Percentiles rank a stretch among this genome's conserved stretches.
Evolutionary conservation across 2,113 vertebrate genomes (phyloP).

Genomic region (Willisornis vidua): DNA sequence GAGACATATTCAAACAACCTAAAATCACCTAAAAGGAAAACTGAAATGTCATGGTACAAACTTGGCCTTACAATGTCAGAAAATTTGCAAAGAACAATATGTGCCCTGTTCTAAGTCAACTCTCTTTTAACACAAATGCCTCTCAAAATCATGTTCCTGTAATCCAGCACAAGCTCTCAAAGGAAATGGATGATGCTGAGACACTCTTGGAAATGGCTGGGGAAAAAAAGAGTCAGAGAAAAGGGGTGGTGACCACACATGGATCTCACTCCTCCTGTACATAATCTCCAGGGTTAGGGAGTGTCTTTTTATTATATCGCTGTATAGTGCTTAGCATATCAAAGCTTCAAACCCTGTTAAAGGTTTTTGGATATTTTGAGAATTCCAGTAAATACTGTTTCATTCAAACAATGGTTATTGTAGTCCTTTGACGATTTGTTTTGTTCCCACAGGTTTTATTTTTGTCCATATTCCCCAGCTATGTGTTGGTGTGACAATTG

Average conservation of each 20-base stretch:
- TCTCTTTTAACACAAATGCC: not conserved
- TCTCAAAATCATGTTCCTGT: not conserved
- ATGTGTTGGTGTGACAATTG: not conserved
- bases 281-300: not conserved
- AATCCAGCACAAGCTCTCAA: not conserved
- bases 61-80: not conserved
- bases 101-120: not conserved
- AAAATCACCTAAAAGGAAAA: not conserved
- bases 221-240: not conserved
- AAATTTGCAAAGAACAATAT: not conserved
- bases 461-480: not conserved
- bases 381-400: not conserved
- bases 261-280: not conserved
- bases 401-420: not conserved
- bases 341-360: not conserved
- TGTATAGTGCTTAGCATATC: not conserved
- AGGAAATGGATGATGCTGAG: not conserved
- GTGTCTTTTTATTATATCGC: not conserved
- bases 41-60: not conserved
- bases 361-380: not conserved
- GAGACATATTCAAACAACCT: not conserved
- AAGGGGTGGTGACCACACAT: not conserved
- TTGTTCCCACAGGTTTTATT: slow-evolving; percentile 17
- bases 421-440: not conserved
- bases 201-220: not conserved